Evolutionary conservation across 2,888 invertebrate species (phyloP).

Genomic region (Chaitophorus viminalis): DNA sequence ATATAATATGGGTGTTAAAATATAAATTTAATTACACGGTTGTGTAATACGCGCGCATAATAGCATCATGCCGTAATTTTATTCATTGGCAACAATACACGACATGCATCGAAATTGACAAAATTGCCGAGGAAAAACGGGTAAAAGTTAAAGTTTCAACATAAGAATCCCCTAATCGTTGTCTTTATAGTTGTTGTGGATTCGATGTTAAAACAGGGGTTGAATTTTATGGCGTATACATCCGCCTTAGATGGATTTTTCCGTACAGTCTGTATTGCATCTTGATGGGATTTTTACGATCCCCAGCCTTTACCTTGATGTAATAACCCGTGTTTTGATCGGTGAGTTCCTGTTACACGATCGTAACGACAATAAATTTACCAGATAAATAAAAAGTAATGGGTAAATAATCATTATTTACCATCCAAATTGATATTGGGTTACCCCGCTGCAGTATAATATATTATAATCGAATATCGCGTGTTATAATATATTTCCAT

Average conservation of each 20-base stretch:
- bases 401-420: constrained; percentile 50
- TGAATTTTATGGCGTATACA: constrained; percentile 57
- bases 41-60: not conserved
- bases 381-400: constrained; percentile 57
- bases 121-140: not conserved
- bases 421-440: constrained; percentile 38
- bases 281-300: constrained; percentile 60
- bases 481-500: not conserved
- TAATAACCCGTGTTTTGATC: constrained; percentile 61
- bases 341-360: constrained; percentile 57
- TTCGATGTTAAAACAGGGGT: constrained; percentile 55
- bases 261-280: constrained; percentile 41
- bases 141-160: constrained; percentile 26
- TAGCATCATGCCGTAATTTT: not conserved
- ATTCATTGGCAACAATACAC: not conserved
- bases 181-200: constrained; percentile 50
- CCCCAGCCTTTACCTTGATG: constrained; percentile 51
- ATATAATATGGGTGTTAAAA: not conserved
- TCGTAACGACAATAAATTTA: constrained; percentile 55
- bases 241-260: constrained; percentile 49
- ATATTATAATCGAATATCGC: not conserved
- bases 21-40: not conserved
- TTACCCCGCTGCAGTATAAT: not conserved
- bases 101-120: not conserved
- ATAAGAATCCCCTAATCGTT: constrained; percentile 44